Conservation (phyloP, 2,797 vertebrate genomes). For the Gadopsis bispinosus region DNA sequence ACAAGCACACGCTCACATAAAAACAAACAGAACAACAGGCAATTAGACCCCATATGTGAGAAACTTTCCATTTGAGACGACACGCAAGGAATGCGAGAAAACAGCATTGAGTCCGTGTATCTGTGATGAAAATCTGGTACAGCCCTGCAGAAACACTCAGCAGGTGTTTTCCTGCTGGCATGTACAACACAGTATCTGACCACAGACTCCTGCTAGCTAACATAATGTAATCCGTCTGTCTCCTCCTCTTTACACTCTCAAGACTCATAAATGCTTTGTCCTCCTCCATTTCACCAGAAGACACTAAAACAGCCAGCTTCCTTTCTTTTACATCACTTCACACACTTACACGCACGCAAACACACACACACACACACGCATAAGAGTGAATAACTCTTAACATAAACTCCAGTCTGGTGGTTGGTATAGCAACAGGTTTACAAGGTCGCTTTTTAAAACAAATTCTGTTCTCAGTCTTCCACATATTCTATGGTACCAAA, state of each 20-base stretch:
- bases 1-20: not conserved
- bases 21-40: slow-evolving; percentile 22
- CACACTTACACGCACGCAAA: not conserved
- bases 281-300: slow-evolving; percentile 44
- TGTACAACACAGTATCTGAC: slow-evolving; percentile 61
- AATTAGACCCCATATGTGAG: slow-evolving; percentile 6
- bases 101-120: slow-evolving; percentile 41
- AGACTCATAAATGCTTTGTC: slow-evolving; percentile 49
- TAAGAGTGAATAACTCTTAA: slow-evolving; percentile 29
- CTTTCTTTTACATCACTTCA: not conserved
- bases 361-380: not conserved
- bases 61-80: slow-evolving; percentile 15
- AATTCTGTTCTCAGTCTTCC: slow-evolving; percentile 24
- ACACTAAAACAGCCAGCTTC: slow-evolving; percentile 35
- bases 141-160: slow-evolving; percentile 63
- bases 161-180: slow-evolving; percentile 67
- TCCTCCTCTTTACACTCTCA: slow-evolving; percentile 43
- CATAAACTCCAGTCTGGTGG: slow-evolving; percentile 30
- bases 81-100: slow-evolving; percentile 1
- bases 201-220: slow-evolving; percentile 69
- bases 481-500: not conserved
- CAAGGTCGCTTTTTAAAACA: slow-evolving; percentile 45
- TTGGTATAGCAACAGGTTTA: slow-evolving; percentile 72
- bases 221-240: slow-evolving; percentile 76
- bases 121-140: slow-evolving; percentile 50